Base-by-base conservation (phyloP, 2,888 invertebrate species). In the Tuberolachnus salignus region DNA sequence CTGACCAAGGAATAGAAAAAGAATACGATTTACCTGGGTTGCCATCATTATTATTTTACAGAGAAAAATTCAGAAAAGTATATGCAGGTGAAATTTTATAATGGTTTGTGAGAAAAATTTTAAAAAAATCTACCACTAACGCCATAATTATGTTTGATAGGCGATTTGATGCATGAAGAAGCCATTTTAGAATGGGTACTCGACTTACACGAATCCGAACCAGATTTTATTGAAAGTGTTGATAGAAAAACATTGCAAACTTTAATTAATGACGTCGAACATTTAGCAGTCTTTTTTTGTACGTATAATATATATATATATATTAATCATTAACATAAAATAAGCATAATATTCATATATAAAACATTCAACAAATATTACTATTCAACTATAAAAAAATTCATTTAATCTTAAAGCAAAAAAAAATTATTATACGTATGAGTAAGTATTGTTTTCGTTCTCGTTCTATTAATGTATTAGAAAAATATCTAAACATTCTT, bases 211-310 rank as follows among this genome's bases (percentile, higher is more conserved):
- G 93, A 92, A 83, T 91, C 94, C 3, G 91, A 92, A 72, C 94
- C 94, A 21, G 95, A 95, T 86, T 91, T 95, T 46, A 96, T 96
- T 84, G 95, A 95, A 86, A 94, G 89, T 83, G 95, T 96, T 46
- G 95, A 96, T 85, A 90, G 94, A 82, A 94, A 94, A 86, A 95
- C 95, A 42, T 87, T 96, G 81, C 94, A 95, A 86, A 92, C 93
- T 84, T 88, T 96, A 34, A 94, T 96, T 83, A 91, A 93, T 84
- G 94, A 95, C 83, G 93, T 95, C 34, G 95, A 95, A 85, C 94
- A 94, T 86, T 89, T 96, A 81, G 95, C 95, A 78, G 95, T 96
- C 81, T 94, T 93, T 86, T 96, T 96, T 88, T 95, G 94, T 94
- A 88, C 90, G 92, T 84, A 67, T 67, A 16, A 74, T 74, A 19